Conservation (phyloP, 2,888 invertebrate genomes). For the Heliconius sara region DNA sequence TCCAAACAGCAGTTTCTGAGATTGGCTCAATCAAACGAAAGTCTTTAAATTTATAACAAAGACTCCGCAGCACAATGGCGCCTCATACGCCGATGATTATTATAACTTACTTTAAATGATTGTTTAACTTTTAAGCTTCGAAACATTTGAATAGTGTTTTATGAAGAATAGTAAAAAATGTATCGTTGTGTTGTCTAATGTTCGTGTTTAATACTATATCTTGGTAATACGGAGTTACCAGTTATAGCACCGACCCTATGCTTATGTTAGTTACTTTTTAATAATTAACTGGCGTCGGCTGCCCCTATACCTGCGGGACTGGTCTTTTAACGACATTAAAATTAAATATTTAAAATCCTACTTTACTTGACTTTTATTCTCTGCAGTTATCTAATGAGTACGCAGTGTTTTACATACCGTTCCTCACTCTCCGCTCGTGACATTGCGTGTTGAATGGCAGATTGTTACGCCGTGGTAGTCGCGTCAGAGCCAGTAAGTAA, state of each 20-base stretch:
- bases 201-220: background rate
- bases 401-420: too few relatives aligned
- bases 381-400: background rate
- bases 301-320: background rate
- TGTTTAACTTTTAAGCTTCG: background rate
- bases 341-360: too few relatives aligned
- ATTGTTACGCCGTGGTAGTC: too few relatives aligned
- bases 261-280: background rate
- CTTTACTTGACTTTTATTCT: background rate
- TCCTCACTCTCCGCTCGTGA: too few relatives aligned
- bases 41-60: too few relatives aligned
- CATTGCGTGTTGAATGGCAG: too few relatives aligned
- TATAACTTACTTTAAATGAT: background rate
- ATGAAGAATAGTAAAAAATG: background rate
- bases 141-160: background rate
- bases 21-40: too few relatives aligned
- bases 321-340: background rate
- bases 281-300: background rate
- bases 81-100: background rate
- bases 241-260: too few relatives aligned
- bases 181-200: background rate
- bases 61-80: background rate
- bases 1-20: too few relatives aligned
- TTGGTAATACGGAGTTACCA: background rate
- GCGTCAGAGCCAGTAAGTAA: background rate